Evolutionary conservation across 2,797 vertebrate genomes (phyloP), one percentile per base, ranked within the genome.

Genomic region (Avahi laniger): DNA sequence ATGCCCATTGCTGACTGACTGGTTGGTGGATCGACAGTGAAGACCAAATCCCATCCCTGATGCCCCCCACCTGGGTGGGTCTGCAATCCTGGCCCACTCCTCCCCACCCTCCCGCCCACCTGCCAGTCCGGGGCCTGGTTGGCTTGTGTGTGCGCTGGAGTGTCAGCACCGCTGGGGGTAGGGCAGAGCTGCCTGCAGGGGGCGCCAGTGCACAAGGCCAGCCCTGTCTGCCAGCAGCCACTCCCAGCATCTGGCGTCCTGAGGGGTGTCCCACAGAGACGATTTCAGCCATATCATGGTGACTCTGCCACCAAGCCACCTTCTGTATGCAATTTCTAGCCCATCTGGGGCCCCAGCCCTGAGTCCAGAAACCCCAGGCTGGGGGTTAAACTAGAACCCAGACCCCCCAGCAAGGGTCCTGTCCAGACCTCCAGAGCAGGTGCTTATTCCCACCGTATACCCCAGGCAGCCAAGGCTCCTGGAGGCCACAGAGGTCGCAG

Each of bases 101-200:
- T 5, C 20, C 24, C 30, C 11, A 0, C n/a, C 7, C 17, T 54
- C 46, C 59, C 9, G 26, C 38, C 61, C 11, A 35, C 35, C n/a
- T 12, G 1, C 35, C 10, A 52, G 50, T 69, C 41, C 7, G 35
- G 63, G n/a, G 9, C 50, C 26, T 6, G 54, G 6, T 33, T 28
- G 46, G 48, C 38, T 67, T 15, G 4, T 13, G 3, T 33, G 4
- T 63, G 38, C 54, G 73, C n/a, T 1, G 22, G 22, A 2, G 24
- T 50, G 24, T 50, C 48, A 4, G 7, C 22, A 50, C 93, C 2
- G 5, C 22, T 18, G 38, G 7, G 12, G 38, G n/a, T 13, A 6
- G 3, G 78, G 50, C 63, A n/a, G 26, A 69, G 69, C 0, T 22
- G 84, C 96, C 97, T 98, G 91, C 94, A 98, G 97, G 89, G 96